Conservation (phyloP, 2,888 invertebrate species). For the Lasioglossum oenotherae region DNA sequence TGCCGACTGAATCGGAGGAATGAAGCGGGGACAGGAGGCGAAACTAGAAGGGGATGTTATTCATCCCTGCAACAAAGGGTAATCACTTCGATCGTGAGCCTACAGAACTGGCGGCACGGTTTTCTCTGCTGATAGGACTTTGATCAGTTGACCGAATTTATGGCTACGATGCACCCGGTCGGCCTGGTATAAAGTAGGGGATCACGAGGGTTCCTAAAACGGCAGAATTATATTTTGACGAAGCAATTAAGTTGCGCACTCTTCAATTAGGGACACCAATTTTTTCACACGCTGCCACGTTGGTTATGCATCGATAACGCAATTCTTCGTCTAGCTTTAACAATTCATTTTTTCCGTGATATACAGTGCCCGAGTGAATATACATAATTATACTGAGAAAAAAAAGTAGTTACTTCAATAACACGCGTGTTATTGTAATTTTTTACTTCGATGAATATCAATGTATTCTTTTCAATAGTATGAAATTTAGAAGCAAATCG, state of each 20-base stretch:
- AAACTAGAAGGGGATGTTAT: slow-evolving; percentile 8
- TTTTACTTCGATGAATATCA: too few relatives aligned
- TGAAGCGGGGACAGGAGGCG: slow-evolving; percentile 9
- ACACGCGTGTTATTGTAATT: too few relatives aligned
- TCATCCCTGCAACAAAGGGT: slow-evolving; percentile 8
- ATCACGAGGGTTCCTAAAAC: neutral
- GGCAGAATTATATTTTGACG: neutral
- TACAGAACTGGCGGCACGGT: neutral
- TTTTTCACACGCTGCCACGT: neutral
- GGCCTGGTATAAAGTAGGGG: neutral
- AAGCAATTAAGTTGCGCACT: neutral
- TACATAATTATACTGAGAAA: too few relatives aligned
- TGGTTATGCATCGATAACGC: too few relatives aligned
- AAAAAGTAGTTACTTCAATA: too few relatives aligned
- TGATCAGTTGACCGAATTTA: slow-evolving; percentile 14
- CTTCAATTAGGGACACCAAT: neutral
- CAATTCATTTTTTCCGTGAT: too few relatives aligned
- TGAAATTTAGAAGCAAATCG: too few relatives aligned
- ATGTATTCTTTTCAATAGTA: too few relatives aligned
- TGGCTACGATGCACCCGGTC: neutral
- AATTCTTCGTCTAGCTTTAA: too few relatives aligned
- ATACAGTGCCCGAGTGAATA: too few relatives aligned
- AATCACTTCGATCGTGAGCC: slow-evolving; percentile 7
- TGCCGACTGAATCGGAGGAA: neutral
- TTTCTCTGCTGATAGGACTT: neutral